Base-by-base conservation (phyloP, 2,113 vertebrate genomes). In the Struthio camelus region DNA sequence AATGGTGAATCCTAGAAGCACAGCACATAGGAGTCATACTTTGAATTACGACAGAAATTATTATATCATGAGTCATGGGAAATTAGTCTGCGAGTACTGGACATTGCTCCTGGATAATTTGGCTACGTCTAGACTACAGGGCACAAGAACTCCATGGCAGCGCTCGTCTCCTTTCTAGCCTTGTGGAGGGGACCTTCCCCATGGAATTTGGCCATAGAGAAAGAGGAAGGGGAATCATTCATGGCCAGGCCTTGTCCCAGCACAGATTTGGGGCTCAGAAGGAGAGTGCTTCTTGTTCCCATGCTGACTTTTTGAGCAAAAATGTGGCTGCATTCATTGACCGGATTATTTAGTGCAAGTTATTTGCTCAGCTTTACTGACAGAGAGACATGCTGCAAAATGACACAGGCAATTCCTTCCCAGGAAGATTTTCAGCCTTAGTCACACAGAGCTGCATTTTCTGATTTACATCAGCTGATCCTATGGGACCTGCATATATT, bases 1-100 rank as follows among this genome's bases (percentile, higher is more conserved):
- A 72, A 78, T 80, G 76, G 85, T 44, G 56, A 96, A 95, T 96
- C 93, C 94, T 85, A 85, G 81, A 91, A 94, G 61, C 89, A 67
- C 81, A 91, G 22, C 0, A 0, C 61, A 59, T 80, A 56, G 48
- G 72, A 97, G 65, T 54, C 79, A 89, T 87, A 70, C 79, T 79
- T 67, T 0, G 1, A 91, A 95, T 95, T 89, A 30, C 12, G 2
- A 77, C 46, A 75, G 80, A 69, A 93, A 71, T 96, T 77, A 76
- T 67, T 80, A 9, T 62, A 51, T 50, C 1, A 0, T 96, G 93
- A 97, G 93, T 92, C 89, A 96, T 67, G 77, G 91, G 93, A 97
- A 94, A 91, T 93, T 54, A 93, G 94, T 96, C 67, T 78, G 44
- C 73, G 75, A 87, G 38, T 80, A 30, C 78, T 89, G 91, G 87